Evolutionary conservation across 2,113 vertebrate genomes (phyloP), one percentile per base, ranked within the genome.

Genomic region (Rutilus rutilus): DNA sequence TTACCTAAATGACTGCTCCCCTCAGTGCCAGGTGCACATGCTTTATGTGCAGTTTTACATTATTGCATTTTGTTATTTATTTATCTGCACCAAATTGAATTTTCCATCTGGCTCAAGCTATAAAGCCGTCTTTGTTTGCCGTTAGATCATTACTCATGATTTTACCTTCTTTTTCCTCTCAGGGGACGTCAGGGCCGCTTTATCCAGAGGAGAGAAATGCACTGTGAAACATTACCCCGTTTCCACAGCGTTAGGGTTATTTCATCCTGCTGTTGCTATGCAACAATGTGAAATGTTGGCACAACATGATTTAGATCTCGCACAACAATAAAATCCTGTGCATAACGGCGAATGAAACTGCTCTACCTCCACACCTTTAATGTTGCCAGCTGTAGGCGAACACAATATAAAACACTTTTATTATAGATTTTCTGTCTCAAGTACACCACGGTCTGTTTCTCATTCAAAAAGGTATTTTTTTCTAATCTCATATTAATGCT

Each of bases 301-400:
- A 91, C 91, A 93, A 88, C 89, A 89, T 89, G 88, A 86, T 89
- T 88, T 89, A 86, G 57, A 92, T 91, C 85, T 85, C 59, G 83
- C 89, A 85, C 87, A 89, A 87, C 85, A 90, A 90, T 90, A 83
- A 90, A 85, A 82, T 81, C 78, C 30, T 87, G 62, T 78, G 82
- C 87, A 85, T 77, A 85, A 81, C 85, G 77, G 60, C 17, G 89
- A 86, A 88, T 87, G 85, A 78, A 73, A 47, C 69, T 57, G 39
- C 83, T 59, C 76, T 78, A 60, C 82, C 67, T 74, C 50, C 87
- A 57, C 76, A 69, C 82, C 86, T 87, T 91, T 67, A 89, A 89
- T 36, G 78, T 86, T 87, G 82, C 71, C 78, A 62, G 86, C 64
- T 57, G 81, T 14, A 77, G 64, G 59, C 39, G 65, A 81, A n/a